Percentiles rank a stretch among this genome's conserved stretches.
Evolutionary conservation across 2,888 invertebrate species (phyloP).

Genomic region (Malthinus flaveolus): DNA sequence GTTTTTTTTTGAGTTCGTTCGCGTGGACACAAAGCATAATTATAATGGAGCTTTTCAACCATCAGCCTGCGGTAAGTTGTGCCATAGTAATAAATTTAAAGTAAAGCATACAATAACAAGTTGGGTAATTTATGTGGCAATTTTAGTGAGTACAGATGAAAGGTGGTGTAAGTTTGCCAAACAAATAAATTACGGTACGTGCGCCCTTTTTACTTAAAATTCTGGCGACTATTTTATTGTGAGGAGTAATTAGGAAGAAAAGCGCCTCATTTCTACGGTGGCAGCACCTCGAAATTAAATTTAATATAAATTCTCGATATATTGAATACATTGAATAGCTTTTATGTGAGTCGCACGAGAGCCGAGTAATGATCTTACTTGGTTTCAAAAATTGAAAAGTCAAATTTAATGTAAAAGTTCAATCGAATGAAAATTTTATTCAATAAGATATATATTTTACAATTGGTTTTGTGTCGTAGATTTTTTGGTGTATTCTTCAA

Average conservation of each 20-base stretch:
- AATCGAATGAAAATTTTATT: conserved; percentile 21
- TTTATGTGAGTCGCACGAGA: conserved; percentile 8
- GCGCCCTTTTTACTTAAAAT: background rate
- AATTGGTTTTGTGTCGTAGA: conserved; percentile 16
- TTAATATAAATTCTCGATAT: background rate
- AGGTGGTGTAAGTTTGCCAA: conserved; percentile 3
- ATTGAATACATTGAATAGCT: conserved; percentile 7
- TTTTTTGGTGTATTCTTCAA: conserved; percentile 8
- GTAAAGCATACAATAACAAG: too few relatives aligned
- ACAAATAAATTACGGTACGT: conserved; percentile 4
- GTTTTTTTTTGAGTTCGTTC: too few relatives aligned
- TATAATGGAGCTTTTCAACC: too few relatives aligned
- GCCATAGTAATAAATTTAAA: too few relatives aligned
- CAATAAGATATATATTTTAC: conserved; percentile 19
- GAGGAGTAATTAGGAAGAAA: background rate
- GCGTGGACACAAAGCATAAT: too few relatives aligned
- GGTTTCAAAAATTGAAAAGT: conserved; percentile 11
- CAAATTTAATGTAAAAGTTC: conserved; percentile 10
- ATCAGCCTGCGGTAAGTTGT: too few relatives aligned
- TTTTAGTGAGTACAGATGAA: conserved; percentile 7
- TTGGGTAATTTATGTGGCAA: conserved; percentile 1
- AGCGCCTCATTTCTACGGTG: background rate
- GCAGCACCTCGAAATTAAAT: background rate
- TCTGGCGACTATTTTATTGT: background rate
- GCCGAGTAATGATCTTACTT: conserved; percentile 13